Evolutionary conservation across 2,797 vertebrate genomes (phyloP), one percentile per base, ranked within the genome.

Genomic region (Cottoperca gobio): DNA sequence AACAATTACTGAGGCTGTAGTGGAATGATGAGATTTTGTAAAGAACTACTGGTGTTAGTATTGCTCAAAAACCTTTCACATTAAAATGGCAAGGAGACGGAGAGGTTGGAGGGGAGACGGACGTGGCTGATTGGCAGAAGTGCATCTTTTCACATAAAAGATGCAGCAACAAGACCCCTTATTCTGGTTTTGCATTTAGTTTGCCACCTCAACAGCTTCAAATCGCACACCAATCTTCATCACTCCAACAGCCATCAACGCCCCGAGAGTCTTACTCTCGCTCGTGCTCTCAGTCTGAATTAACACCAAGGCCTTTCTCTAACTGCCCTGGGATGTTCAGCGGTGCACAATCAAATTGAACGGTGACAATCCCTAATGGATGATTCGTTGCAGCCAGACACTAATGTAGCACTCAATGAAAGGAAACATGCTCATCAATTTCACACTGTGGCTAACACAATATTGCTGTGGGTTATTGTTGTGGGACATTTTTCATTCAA

Each of bases 391-490:
- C 85, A 86, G 86, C 84, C 89, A 87, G 90, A 88, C 88, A 84
- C 79, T 83, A 92, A 94, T 93, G 89, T 87, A 83, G 85, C 87
- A 87, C 90, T 93, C 92, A 89, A 90, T 91, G 92, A 92, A 93
- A 92, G 89, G 88, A 93, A 93, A 92, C 91, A 91, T 85, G 86
- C 91, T 93, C 93, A 94, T 94, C 93, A 92, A 93, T 94, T 94
- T 92, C 89, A 91, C 91, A 92, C 88, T 87, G 89, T 79, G 85
- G 90, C 92, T 92, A 93, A 92, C 92, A 92, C 89, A 94, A 92
- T 92, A 91, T 90, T 92, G 93, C 91, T 88, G 83, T 82, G 80
- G 88, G 90, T 90, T 93, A 89, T 93, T 92, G 90, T 92, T 84
- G 88, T 76, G 87, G 88, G 88, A 89, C 92, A 91, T 93, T 94